Evolutionary conservation across 2,113 vertebrate species (phyloP).

Genomic region (Vulpes lagopus): DNA sequence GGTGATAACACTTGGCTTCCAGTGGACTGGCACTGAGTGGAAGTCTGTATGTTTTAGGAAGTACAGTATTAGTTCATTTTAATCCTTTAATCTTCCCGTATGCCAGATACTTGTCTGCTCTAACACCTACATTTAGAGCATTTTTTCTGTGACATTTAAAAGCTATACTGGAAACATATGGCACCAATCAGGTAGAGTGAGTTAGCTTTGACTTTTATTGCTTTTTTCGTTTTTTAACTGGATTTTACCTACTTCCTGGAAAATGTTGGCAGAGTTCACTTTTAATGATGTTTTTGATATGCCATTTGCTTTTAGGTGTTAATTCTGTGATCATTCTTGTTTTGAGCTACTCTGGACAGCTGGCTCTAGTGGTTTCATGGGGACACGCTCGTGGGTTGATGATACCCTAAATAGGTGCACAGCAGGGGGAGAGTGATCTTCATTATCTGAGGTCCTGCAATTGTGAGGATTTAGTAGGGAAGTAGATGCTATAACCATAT

Average conservation of each 20-base stretch:
- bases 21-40: constrained; percentile 41
- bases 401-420: background rate
- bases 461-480: constrained; percentile 47
- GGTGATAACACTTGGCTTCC: constrained; percentile 68
- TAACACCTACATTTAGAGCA: constrained; percentile 40
- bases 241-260: constrained; percentile 51
- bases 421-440: background rate
- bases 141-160: constrained; percentile 60
- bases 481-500: constrained; percentile 48
- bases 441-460: constrained; percentile 31
- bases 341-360: constrained; percentile 56
- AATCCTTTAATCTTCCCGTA: constrained; percentile 66
- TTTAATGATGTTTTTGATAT: constrained; percentile 43
- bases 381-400: background rate
- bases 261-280: constrained; percentile 12
- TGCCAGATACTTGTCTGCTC: constrained; percentile 16
- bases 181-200: constrained; percentile 3
- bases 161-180: background rate
- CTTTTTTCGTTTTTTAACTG: background rate
- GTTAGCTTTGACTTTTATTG: constrained; percentile 36
- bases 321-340: constrained; percentile 50
- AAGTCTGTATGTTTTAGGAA: constrained; percentile 73
- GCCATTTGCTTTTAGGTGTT: constrained; percentile 54
- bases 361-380: background rate
- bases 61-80: constrained; percentile 66